Base-by-base conservation (phyloP, 2,888 invertebrate genomes). In the Onthophagus sagittarius region DNA sequence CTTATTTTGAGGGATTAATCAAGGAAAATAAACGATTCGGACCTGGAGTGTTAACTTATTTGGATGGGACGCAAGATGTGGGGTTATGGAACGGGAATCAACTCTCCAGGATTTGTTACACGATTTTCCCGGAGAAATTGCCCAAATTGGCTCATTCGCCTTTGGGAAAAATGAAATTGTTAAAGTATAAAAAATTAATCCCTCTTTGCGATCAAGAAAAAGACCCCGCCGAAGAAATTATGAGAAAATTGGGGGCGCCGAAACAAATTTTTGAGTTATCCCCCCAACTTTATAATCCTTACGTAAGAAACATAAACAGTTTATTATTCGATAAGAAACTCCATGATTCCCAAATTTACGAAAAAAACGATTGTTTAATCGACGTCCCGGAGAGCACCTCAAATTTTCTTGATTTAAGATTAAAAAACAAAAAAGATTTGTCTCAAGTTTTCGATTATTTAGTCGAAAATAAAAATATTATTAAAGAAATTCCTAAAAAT, bases 31-130 rank as follows among this genome's bases (percentile, higher is more conserved):
- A 82, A 7, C 86, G 89, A 15, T 89, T 86, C 83, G 90, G 90
- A 53, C 90, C 90, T 0, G 90, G 90, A 0, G 81, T 89, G 7
- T 84, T 87, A 65, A 85, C 86, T 0, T 82, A 87, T 73, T 76
- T 85, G 0, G 80, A 85, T 76, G 83, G 86, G 0, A 81, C 77
- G 5, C 88, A 88, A 77, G 86, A 89, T 78, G 88, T 90, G 0
- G 90, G 90, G 0, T 78, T 90, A 9, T 90, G 90, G 90, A 79
- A 85, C 3, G 87, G 87, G 0, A 81, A 78, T 0, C 84, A 85
- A 74, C 83, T 90, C 32, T 78, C 88, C 0, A 82, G 89, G 31
- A 80, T 89, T 9, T 79, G 85, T 4, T 64, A 62, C 0, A 71
- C 73, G 1, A 77, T 83, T 0, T 74, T 77, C 33, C 73, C 74